These are phyloP conservation scores for Rousettus leschenaultii DNA, from an alignment of 2,113 vertebrate species.

Conservation along the genomic window DNA sequence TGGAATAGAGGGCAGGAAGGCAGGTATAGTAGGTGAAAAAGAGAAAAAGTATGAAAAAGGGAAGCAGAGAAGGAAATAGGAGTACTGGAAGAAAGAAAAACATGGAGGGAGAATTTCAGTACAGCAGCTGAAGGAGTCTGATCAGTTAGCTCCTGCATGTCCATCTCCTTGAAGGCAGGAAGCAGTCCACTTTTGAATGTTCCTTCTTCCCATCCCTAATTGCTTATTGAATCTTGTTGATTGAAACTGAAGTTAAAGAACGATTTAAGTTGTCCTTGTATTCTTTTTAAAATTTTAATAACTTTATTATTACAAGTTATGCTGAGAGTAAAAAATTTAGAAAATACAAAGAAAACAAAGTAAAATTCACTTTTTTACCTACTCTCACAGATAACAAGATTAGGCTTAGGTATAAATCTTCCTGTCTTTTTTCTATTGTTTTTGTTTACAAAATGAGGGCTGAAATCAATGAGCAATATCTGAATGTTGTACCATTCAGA, in stretches of 20 bases:
- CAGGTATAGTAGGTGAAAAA: neutral
- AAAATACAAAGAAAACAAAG: neutral
- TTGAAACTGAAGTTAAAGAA: neutral
- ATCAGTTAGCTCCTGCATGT: neutral
- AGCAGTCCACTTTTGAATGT: neutral
- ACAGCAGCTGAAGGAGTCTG: neutral
- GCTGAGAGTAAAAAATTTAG: neutral
- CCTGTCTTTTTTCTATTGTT: neutral
- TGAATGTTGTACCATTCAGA: neutral
- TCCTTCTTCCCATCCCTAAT: neutral
- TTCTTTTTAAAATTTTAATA: neutral
- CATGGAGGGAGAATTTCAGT: neutral
- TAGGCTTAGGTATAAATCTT: neutral
- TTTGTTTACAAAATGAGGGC: neutral
- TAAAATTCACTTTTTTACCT: neutral
- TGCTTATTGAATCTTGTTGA: neutral
- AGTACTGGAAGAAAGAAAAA: neutral
- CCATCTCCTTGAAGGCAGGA: neutral
- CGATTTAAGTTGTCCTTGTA: neutral
- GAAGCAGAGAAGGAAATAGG: accelerated
- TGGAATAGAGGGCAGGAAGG: neutral
- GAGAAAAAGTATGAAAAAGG: neutral
- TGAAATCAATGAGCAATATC: neutral
- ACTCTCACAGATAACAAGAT: neutral
- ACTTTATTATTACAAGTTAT: neutral